These are phyloP conservation scores for Geophilus truncorum DNA, from an alignment of 2,888 invertebrate genomes.

Conservation along the genomic window DNA sequence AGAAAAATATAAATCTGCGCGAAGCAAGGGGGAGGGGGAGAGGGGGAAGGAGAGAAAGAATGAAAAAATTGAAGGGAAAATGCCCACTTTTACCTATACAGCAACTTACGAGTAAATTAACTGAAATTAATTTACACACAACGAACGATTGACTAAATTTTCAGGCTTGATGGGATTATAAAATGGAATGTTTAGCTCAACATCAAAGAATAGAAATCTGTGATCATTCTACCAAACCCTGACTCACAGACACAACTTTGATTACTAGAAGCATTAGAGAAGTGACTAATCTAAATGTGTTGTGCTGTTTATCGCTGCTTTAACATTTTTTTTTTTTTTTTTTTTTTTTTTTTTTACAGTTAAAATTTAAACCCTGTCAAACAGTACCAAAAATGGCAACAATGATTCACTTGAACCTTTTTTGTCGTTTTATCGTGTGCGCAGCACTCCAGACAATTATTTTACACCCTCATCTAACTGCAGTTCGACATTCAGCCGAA, in stretches of 20 bases:
- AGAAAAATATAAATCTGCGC: conserved; percentile 11
- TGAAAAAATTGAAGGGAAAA: not conserved
- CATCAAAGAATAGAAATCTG: conserved; percentile 4
- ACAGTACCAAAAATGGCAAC: not conserved
- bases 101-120: no score
- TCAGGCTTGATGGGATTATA: not conserved
- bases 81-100: not conserved
- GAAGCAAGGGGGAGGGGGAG: no score
- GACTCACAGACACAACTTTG: not conserved
- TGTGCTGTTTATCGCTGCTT: not conserved
- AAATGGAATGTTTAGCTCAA: not conserved
- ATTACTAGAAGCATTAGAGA: conserved; percentile 22
- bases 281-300: not conserved
- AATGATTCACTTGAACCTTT: not conserved
- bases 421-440: not conserved
- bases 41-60: not conserved
- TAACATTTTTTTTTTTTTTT: no score
- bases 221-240: not conserved
- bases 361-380: not conserved
- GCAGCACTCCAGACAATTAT: not conserved
- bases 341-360: not conserved
- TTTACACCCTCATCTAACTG: not conserved
- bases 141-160: conserved; percentile 3
- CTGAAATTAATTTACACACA: not conserved
- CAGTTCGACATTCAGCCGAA: not conserved